These are phyloP conservation scores for Tetramorium alpestre DNA, from an alignment of 1,140 invertebrate genomes.

Conservation along the genomic window DNA sequence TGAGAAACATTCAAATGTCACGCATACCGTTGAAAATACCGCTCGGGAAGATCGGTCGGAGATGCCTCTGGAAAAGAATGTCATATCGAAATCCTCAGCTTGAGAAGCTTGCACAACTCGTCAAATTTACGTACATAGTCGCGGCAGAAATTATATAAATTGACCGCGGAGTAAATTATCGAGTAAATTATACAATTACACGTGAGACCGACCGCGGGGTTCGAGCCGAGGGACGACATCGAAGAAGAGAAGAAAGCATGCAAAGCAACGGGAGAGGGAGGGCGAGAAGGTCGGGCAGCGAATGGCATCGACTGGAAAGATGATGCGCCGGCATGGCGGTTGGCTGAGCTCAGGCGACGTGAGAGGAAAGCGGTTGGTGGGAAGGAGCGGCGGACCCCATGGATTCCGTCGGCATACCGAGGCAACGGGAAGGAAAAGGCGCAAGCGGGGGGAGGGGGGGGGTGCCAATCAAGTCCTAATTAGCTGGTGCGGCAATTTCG, in stretches of 20 bases:
- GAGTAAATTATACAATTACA: conserved; percentile 79
- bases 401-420: neutral
- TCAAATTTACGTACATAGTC: conserved; percentile 67
- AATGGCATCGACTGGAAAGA: conserved; percentile 49
- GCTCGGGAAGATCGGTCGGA: neutral
- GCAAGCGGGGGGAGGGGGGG: conserved; percentile 15
- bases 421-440: neutral
- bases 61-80: neutral
- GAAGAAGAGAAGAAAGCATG: neutral
- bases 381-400: neutral
- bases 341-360: conserved; percentile 2
- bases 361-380: conserved; percentile 10
- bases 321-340: conserved; percentile 35
- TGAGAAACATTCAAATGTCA: neutral
- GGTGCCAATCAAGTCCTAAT: conserved; percentile 81
- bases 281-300: conserved; percentile 12
- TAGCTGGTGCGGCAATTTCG: conserved; percentile 73
- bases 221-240: conserved; percentile 19
- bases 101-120: conserved; percentile 40
- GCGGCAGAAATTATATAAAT: conserved; percentile 76
- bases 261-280: conserved; percentile 1
- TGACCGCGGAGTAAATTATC: conserved; percentile 72
- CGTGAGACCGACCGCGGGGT: neutral
- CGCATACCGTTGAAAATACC: neutral
- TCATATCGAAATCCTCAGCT: conserved; percentile 1